Percentiles rank a stretch among this genome's conserved stretches.
These are phyloP conservation scores for Cepaea nemoralis DNA, from an alignment of 1,140 invertebrate species.

Conservation along the genomic window DNA sequence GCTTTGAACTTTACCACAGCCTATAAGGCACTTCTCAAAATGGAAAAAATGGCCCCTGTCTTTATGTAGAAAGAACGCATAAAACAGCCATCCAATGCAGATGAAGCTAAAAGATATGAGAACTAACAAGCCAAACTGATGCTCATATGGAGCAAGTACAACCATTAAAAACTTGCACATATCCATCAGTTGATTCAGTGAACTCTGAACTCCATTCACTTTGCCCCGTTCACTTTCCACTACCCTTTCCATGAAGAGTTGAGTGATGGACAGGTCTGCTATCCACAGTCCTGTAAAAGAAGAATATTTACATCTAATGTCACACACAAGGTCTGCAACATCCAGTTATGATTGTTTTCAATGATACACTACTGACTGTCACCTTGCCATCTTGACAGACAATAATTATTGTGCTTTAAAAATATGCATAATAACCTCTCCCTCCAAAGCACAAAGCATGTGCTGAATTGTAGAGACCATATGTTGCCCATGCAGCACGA, in stretches of 20 bases:
- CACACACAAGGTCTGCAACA: too few species aligned
- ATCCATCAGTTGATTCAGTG: constrained; percentile 74
- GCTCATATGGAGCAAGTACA: constrained; percentile 69
- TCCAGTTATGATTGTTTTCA: too few species aligned
- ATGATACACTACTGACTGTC: too few species aligned
- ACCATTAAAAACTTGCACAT: constrained; percentile 75
- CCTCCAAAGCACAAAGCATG: too few species aligned
- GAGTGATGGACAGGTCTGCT: constrained; percentile 76
- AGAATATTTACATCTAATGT: too few species aligned
- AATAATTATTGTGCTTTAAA: too few species aligned
- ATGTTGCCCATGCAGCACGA: too few species aligned
- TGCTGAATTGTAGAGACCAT: too few species aligned
- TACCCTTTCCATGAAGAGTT: constrained; percentile 76
- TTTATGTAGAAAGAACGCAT: constrained; percentile 43
- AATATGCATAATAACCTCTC: too few species aligned
- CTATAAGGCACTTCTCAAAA: constrained; percentile 42
- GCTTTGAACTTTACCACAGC: constrained; percentile 2
- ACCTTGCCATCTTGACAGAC: too few species aligned
- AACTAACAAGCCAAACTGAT: constrained; percentile 72
- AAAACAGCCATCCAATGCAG: constrained; percentile 61
- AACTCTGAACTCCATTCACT: constrained; percentile 76
- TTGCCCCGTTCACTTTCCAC: constrained; percentile 74
- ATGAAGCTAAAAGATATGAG: constrained; percentile 73
- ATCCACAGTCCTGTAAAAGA: constrained; percentile 74
- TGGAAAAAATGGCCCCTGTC: constrained; percentile 52